Base-by-base conservation (phyloP, 2,797 vertebrate species). In the Halcyon chelicuti region DNA sequence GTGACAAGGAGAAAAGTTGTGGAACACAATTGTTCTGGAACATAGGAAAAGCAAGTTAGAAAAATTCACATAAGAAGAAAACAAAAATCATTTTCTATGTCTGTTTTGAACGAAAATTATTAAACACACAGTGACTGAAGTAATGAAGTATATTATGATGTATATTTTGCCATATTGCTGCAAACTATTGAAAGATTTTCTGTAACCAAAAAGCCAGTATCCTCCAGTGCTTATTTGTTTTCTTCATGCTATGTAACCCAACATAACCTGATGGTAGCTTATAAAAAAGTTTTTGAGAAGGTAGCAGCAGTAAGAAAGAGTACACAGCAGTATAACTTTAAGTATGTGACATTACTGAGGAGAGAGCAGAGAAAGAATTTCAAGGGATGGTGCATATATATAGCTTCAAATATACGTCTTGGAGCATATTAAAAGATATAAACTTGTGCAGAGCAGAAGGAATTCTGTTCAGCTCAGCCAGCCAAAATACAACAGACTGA, bases 401-500 rank as follows among this genome's bases (percentile, higher is more conserved):
- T 7, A 76, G 11, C 14, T 96, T 92, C 66, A 89, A 75, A 21
- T 63, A 8, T 49, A 72, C 33, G 7, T 66, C 51, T 91, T 96
- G 42, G 60, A 93, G 37, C 63, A 61, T 58, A 60, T 73, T 87
- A 86, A 92, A 97, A 95, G 58, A 67, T 86, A 94, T 73, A 97
- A 95, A 91, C 76, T 94, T 86, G 47, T 95, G 86, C 21, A 63
- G 60, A 94, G 92, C 92, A 95, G 88, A 97, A 97, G 93, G 95
- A 97, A 97, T 97, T 97, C 93, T 89, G 75, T 95, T 97, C 94
- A 91, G 78, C 93, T 96, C 86, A 97, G 94, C 54, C 94, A 93
- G 93, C 61, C 90, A 95, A 96, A 97, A 95, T 95, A 90, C 91
- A 97, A 94, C 96, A 96, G 92, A 91, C 96, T 95, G 93, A 97